phyloP scores from a whole-genome alignment of 2,888 invertebrate genomes.

The Norana najaformis region DNA sequence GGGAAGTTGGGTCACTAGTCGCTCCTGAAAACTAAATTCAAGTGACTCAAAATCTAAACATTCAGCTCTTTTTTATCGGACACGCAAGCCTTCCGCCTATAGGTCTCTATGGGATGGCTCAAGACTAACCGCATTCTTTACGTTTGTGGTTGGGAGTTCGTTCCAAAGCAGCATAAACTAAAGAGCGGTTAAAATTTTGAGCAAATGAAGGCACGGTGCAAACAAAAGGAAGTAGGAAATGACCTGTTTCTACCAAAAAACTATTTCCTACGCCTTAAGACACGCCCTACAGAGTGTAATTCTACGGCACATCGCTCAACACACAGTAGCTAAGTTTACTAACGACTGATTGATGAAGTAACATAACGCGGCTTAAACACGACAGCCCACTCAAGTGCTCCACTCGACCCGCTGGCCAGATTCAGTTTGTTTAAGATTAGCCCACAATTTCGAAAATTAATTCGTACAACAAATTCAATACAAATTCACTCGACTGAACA shows the following conservation, averaged over 20 bases:
- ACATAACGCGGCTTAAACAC: not conserved
- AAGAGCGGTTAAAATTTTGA: not conserved
- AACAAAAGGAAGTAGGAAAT: not conserved
- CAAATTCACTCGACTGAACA: not conserved
- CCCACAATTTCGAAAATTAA: not conserved
- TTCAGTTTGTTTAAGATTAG: not conserved
- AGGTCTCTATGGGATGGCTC: too few relatives aligned
- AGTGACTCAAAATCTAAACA: too few relatives aligned
- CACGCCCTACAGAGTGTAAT: not conserved
- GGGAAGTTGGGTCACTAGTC: too few relatives aligned
- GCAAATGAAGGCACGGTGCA: not conserved
- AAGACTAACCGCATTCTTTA: not conserved
- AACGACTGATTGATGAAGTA: not conserved
- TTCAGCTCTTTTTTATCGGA: too few relatives aligned
- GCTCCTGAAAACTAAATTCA: too few relatives aligned
- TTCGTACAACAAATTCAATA: not conserved
- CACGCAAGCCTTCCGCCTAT: too few relatives aligned
- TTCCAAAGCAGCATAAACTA: not conserved
- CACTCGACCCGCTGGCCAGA: not conserved
- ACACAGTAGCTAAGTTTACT: not conserved
- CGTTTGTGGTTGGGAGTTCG: not conserved
- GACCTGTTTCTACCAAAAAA: not conserved
- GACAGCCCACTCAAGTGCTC: not conserved
- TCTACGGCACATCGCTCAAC: not conserved
- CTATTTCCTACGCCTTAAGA: not conserved